A percentile compares a stretch with the other conserved stretches of the same genome.
phyloP scores from a whole-genome alignment of 1,140 invertebrate genomes.

The Physella acuta region DNA sequence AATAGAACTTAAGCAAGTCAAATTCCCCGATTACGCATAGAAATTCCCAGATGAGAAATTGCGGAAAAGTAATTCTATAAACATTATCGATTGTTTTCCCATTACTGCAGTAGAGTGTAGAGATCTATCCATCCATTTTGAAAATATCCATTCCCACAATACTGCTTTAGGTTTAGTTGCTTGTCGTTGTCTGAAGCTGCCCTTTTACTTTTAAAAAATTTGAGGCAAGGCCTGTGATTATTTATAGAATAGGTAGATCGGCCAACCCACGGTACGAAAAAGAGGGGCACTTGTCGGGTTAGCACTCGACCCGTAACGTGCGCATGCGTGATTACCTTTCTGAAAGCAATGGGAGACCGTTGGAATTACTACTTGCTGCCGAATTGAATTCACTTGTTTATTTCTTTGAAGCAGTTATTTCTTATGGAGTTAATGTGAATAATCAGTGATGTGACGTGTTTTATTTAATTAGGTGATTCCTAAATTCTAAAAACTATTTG shows the following conservation, averaged over 20 bases:
- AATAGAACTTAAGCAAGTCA: not conserved
- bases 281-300: not conserved
- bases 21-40: not conserved
- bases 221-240: too few relatives aligned
- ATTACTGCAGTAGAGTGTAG: too few relatives aligned
- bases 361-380: not conserved
- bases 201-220: too few relatives aligned
- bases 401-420: constrained; percentile 8
- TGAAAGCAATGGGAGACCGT: not conserved
- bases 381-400: not conserved
- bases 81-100: too few relatives aligned
- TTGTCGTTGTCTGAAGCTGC: too few relatives aligned
- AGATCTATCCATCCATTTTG: too few relatives aligned
- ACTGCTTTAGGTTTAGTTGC: too few relatives aligned
- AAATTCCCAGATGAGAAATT: not conserved
- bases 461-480: not conserved
- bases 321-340: constrained; percentile 24
- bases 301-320: constrained; percentile 2
- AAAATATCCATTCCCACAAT: too few relatives aligned
- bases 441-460: not conserved
- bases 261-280: too few relatives aligned
- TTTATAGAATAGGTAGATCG: too few relatives aligned
- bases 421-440: constrained; percentile 15
- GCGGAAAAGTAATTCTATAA: too few relatives aligned
- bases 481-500: not conserved